phyloP scores from a whole-genome alignment of 2,888 invertebrate genomes.

The Leptopterna dolabrata region DNA sequence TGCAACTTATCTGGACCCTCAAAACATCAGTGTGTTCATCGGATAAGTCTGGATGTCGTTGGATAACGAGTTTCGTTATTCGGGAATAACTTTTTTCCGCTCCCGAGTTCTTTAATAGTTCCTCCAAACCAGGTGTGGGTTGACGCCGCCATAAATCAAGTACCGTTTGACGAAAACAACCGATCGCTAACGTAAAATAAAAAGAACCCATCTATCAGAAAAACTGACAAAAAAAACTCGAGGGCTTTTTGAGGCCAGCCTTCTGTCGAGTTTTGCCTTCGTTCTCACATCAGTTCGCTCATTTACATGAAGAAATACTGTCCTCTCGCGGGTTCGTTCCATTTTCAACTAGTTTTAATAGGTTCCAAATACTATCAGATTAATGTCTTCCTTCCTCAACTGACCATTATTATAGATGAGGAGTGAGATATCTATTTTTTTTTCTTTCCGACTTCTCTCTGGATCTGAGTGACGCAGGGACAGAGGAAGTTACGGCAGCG shows the following conservation, averaged over 20 bases:
- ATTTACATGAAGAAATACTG: slow-evolving; percentile 14
- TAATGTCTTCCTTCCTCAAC: slow-evolving; percentile 12
- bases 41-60: not conserved
- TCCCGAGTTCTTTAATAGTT: not conserved
- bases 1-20: too few species aligned
- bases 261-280: not conserved
- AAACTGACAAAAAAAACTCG: not conserved
- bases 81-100: not conserved
- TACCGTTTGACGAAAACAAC: slow-evolving; percentile 13
- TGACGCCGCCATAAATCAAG: not conserved
- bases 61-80: not conserved
- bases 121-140: not conserved
- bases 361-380: slow-evolving; percentile 6
- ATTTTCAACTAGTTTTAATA: not conserved
- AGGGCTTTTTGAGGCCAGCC: not conserved
- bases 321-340: not conserved
- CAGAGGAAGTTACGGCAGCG: too few species aligned
- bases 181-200: slow-evolving; percentile 4
- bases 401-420: not conserved
- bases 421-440: not conserved
- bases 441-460: too few species aligned
- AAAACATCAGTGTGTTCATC: too few species aligned
- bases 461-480: too few species aligned
- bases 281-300: slow-evolving; percentile 16
- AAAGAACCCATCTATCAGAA: slow-evolving; percentile 18